phyloP scores from a whole-genome alignment of 1,140 invertebrate species.

The Pomacea maculata region DNA sequence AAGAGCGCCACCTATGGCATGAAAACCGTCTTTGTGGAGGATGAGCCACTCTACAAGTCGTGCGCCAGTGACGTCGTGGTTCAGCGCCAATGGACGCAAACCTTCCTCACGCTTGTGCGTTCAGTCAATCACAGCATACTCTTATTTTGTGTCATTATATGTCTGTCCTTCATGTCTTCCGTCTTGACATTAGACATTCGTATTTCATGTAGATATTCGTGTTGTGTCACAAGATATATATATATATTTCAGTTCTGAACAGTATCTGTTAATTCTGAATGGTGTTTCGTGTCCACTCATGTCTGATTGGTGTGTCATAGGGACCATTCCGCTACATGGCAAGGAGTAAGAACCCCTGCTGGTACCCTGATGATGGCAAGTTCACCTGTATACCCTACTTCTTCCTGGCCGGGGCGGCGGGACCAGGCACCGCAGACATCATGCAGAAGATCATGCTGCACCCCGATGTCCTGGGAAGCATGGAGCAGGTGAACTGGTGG shows the following conservation, averaged over 20 bases:
- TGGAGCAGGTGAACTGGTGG: slow-evolving; percentile 17
- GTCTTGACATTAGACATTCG: too few relatives aligned
- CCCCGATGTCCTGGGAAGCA: slow-evolving; percentile 10
- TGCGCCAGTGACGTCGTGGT: not conserved
- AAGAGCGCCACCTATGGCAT: slow-evolving; percentile 1
- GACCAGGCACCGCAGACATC: slow-evolving; percentile 15
- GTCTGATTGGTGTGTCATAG: not conserved
- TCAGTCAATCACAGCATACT: not conserved
- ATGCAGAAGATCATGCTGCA: slow-evolving; percentile 20
- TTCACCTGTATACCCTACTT: slow-evolving; percentile 22
- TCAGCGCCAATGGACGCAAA: slow-evolving; percentile 7
- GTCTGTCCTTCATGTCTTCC: too few relatives aligned
- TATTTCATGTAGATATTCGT: too few relatives aligned
- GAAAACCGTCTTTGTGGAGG: slow-evolving; percentile 13
- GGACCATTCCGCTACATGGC: slow-evolving; percentile 16
- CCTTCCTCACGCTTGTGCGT: slow-evolving; percentile 6
- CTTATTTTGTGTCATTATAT: too few relatives aligned
- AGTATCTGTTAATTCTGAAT: too few relatives aligned
- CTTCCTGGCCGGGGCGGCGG: slow-evolving; percentile 15
- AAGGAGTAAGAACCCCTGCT: slow-evolving; percentile 18
- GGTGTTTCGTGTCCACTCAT: too few relatives aligned
- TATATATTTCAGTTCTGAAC: too few relatives aligned
- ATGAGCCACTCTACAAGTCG: slow-evolving; percentile 1
- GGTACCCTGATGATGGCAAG: slow-evolving; percentile 16
- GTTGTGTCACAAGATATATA: too few relatives aligned